These are phyloP conservation scores for Probaryconus sp. DNA, from an alignment of 1,140 invertebrate genomes.

Conservation along the genomic window DNA sequence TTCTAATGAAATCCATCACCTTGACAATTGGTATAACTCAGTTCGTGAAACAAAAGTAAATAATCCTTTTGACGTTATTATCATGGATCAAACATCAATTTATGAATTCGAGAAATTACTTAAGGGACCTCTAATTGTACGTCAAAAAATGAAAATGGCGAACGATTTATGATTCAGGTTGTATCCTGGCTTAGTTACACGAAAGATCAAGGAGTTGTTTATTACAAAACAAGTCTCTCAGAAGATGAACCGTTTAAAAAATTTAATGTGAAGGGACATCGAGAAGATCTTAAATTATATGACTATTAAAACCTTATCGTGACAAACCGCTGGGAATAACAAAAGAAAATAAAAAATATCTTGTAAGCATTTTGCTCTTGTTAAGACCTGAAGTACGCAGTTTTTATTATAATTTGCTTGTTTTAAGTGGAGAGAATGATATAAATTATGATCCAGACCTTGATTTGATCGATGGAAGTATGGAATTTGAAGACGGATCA, in stretches of 20 bases:
- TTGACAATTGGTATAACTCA: slow-evolving; percentile 23
- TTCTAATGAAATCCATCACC: slow-evolving; percentile 3
- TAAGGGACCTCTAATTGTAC: slow-evolving; percentile 2
- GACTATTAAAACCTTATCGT: neutral
- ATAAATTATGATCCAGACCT: neutral
- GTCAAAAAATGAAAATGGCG: slow-evolving; percentile 9
- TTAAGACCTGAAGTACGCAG: neutral
- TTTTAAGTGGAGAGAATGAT: neutral
- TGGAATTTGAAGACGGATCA: too few species aligned
- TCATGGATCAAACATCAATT: slow-evolving; percentile 7
- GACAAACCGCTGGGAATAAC: neutral
- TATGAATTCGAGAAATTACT: slow-evolving; percentile 18
- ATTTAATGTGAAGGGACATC: neutral
- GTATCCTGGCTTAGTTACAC: slow-evolving; percentile 17
- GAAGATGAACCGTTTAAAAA: slow-evolving; percentile 1
- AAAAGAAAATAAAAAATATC: slow-evolving; percentile 15
- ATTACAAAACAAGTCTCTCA: slow-evolving; percentile 7
- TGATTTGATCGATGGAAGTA: neutral
- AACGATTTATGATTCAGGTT: neutral
- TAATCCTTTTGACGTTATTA: slow-evolving; percentile 16
- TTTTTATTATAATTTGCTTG: neutral
- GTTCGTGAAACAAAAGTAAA: neutral
- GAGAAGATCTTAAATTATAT: neutral
- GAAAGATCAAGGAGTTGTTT: slow-evolving; percentile 9
- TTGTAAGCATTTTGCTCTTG: neutral